Conservation (phyloP, 2,797 vertebrate genomes). For the Cyprinella venusta region DNA sequence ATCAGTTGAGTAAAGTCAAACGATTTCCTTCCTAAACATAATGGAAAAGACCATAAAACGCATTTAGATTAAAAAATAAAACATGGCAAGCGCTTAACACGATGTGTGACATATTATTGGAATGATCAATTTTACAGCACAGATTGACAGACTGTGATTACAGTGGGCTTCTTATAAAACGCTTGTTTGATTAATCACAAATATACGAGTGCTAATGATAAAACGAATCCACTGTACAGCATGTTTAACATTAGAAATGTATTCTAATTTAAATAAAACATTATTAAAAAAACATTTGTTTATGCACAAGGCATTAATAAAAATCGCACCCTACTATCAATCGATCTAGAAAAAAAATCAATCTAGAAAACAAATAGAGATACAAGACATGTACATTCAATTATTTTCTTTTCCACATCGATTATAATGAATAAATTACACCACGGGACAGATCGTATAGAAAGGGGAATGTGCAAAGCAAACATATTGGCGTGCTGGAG, state of each 20-base stretch:
- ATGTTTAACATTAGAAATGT: conserved; percentile 4
- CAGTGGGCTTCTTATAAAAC: conserved; percentile 14
- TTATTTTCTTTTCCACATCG: background rate
- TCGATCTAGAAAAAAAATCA: background rate
- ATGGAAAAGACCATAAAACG: conserved; percentile 16
- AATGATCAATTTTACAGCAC: conserved; percentile 17
- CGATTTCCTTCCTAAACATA: conserved; percentile 59
- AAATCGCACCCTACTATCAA: background rate
- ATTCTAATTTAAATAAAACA: conserved; percentile 29
- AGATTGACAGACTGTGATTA: conserved; percentile 1
- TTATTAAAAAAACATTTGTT: conserved; percentile 7
- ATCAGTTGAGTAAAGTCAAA: conserved; percentile 56
- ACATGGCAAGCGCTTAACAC: background rate
- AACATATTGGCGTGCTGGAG: conserved; percentile 14
- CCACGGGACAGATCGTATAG: conserved; percentile 46
- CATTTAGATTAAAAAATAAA: conserved; percentile 8
- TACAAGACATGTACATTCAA: background rate
- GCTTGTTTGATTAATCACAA: conserved; percentile 10
- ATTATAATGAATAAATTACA: conserved; percentile 32
- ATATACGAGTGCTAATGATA: conserved; percentile 18
- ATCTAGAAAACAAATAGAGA: background rate
- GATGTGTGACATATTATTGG: background rate
- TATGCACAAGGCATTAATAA: background rate
- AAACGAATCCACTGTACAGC: conserved; percentile 54
- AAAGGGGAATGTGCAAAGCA: conserved; percentile 69